These are phyloP conservation scores for Mesembrinibis cayennensis DNA, from an alignment of 2,113 vertebrate species.

Conservation along the genomic window DNA sequence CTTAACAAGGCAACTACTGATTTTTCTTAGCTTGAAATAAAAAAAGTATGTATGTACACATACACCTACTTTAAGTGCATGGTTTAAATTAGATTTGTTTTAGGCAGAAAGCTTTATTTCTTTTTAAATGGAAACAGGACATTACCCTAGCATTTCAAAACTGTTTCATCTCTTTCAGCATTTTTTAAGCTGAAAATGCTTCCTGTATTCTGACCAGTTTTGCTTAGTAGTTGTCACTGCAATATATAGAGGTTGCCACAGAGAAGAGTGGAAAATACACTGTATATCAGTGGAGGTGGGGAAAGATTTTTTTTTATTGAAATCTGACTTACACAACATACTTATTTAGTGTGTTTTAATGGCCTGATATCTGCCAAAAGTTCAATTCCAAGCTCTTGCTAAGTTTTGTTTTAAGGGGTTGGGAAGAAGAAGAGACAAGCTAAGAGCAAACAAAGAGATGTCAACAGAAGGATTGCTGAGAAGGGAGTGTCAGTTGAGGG, in stretches of 20 bases:
- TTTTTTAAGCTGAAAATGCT: conserved; percentile 28
- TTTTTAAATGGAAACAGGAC: neutral
- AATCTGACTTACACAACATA: neutral
- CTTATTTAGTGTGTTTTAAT: neutral
- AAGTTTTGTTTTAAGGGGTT: conserved; percentile 45
- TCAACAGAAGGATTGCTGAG: conserved; percentile 61
- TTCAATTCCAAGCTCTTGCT: conserved; percentile 2
- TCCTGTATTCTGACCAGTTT: neutral
- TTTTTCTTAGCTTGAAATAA: neutral
- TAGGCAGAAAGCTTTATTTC: neutral
- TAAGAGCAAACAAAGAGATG: conserved; percentile 40
- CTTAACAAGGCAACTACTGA: neutral
- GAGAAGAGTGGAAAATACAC: conserved; percentile 15
- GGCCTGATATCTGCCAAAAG: neutral
- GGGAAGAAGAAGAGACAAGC: neutral
- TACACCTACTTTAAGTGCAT: neutral
- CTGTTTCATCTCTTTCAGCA: neutral
- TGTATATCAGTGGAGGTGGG: neutral
- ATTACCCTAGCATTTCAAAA: neutral
- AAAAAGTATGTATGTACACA: neutral
- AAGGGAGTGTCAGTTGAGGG: conserved; percentile 36
- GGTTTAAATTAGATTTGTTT: neutral
- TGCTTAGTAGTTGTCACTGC: neutral
- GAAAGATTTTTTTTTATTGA: neutral
- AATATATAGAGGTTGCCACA: neutral